These are phyloP conservation scores for Cylas formicarius DNA, from an alignment of 1,140 invertebrate genomes.

Conservation along the genomic window DNA sequence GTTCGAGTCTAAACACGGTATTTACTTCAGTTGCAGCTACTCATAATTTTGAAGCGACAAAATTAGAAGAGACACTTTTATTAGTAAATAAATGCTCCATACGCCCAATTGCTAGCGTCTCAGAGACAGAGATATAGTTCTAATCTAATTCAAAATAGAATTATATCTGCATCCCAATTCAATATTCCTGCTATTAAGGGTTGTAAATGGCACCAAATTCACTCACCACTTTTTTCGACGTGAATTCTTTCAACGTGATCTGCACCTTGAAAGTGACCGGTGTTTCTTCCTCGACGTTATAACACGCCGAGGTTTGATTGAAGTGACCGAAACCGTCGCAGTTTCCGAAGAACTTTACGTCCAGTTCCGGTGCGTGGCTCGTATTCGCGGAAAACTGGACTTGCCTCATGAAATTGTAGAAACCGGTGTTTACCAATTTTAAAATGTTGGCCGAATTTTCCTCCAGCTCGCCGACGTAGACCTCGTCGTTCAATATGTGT, in stretches of 20 bases:
- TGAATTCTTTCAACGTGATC: constrained; percentile 47
- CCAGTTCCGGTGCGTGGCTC: constrained; percentile 38
- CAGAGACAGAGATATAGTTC: constrained; percentile 6
- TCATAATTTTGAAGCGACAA: no score
- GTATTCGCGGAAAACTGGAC: constrained; percentile 51
- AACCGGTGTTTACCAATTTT: constrained; percentile 47
- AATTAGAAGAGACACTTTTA: no score
- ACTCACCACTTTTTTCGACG: constrained; percentile 36
- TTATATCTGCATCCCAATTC: no score
- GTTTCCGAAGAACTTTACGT: constrained; percentile 50
- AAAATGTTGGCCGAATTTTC: constrained; percentile 55
- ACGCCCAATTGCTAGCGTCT: no score
- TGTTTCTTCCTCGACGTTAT: constrained; percentile 48
- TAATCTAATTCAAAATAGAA: no score
- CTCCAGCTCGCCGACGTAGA: constrained; percentile 51
- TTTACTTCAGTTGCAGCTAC: no score
- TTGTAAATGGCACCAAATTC: no score
- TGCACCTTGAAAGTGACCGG: constrained; percentile 51
- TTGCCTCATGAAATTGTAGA: constrained; percentile 27
- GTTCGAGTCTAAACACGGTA: no score
- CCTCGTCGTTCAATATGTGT: constrained; percentile 46
- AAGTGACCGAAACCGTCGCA: constrained; percentile 46
- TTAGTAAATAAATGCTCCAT: no score
- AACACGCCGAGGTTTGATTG: constrained; percentile 45
- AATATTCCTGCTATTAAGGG: no score